Evolutionary conservation across 2,113 vertebrate genomes (phyloP), one percentile per base, ranked within the genome.

Genomic region (Lycaon pictus): DNA sequence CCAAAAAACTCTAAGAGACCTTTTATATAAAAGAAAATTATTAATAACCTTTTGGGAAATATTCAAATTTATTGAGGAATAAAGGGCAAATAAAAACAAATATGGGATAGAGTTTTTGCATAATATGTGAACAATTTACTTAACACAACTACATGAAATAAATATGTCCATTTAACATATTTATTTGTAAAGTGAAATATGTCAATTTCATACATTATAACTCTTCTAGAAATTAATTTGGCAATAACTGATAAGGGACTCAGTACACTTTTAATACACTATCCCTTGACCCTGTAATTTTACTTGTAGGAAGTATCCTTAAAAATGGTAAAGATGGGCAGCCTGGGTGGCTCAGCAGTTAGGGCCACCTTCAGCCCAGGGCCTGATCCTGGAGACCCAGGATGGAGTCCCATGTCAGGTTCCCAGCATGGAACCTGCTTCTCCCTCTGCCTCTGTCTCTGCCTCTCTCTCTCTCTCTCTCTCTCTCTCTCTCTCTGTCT

Each of bases 151-250:
- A 27, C 77, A 32, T 77, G 80, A 96, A 96, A 94, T 62, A 77
- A 77, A 82, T 72, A 60, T 88, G 35, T 19, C 56, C 79, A 80
- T 35, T 93, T 51, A 23, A 55, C 7, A 90, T 20, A 74, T 56
- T 89, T 56, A 60, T 88, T 83, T 90, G 10, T 43, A 72, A 96
- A 88, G 35, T 86, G 53, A 92, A 96, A 56, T 80, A 56, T 11
- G 16, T 29, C 48, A 63, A 16, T 25, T 92, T 89, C 16, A 77
- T 77, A 7, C 27, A n/a, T 27, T 43, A 56, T 27, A 90, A 72
- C 22, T 76, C n/a, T 91, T 37, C 37, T 71, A 7, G 25, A 76
- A 96, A 81, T 88, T 80, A 60, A 93, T 80, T 69, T 69, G 37
- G 29, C 13, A 55, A 8, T 60, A 74, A 43, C 48, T 62, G 55